These are phyloP conservation scores for Castor canadensis DNA, from an alignment of 2,113 vertebrate species.

Conservation along the genomic window DNA sequence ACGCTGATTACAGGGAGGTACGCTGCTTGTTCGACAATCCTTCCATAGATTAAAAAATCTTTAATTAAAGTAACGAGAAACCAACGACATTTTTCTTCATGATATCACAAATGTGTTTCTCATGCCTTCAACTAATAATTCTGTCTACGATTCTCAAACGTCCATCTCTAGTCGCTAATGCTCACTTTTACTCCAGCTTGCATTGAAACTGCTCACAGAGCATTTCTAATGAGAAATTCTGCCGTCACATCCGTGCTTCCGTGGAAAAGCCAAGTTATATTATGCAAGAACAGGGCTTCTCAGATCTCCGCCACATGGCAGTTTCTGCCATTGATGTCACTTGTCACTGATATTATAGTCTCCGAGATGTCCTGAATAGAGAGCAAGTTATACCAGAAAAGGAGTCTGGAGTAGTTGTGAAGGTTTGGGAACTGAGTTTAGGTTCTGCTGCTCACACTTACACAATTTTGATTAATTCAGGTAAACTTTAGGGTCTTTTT, in stretches of 20 bases:
- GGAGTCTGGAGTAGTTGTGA: background rate
- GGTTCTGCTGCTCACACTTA: background rate
- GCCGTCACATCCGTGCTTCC: background rate
- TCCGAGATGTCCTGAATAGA: background rate
- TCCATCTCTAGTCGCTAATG: background rate
- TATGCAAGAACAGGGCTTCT: background rate
- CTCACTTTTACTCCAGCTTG: constrained; percentile 5
- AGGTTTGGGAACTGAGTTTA: constrained; percentile 37
- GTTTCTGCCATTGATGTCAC: background rate
- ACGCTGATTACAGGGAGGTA: background rate
- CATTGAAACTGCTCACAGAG: constrained; percentile 21
- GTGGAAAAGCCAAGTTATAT: background rate
- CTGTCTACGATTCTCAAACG: constrained; percentile 19
- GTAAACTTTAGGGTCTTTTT: constrained; percentile 6
- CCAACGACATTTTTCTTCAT: constrained; percentile 21
- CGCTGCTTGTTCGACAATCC: background rate
- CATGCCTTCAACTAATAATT: background rate
- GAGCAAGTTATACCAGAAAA: constrained; percentile 14
- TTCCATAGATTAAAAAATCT: constrained; percentile 11
- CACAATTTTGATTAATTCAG: background rate
- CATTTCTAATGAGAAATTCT: constrained; percentile 38
- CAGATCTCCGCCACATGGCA: background rate
- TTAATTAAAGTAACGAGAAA: constrained; percentile 47
- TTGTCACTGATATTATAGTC: background rate
- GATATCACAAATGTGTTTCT: constrained; percentile 7